These are phyloP conservation scores for Exephanes ischioxanthus DNA, from an alignment of 2,888 invertebrate genomes.

Conservation along the genomic window DNA sequence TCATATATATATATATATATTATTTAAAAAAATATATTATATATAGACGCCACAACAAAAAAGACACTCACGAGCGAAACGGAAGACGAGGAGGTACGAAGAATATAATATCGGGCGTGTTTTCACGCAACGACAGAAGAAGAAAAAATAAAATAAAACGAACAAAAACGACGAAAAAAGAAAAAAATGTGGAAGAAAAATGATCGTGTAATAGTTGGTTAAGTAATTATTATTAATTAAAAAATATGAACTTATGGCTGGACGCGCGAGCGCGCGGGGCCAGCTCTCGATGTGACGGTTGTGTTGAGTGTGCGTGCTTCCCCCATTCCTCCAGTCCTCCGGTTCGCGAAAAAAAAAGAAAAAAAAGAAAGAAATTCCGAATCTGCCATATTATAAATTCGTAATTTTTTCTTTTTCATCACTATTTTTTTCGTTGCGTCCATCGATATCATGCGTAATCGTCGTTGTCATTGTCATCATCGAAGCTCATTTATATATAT, in stretches of 20 bases:
- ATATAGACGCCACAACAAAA: constrained; percentile 58
- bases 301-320: constrained; percentile 84
- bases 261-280: constrained; percentile 77
- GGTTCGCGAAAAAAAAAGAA: constrained; percentile 16
- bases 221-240: constrained; percentile 78
- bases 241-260: constrained; percentile 81
- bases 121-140: constrained; percentile 41
- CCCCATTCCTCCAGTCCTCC: constrained; percentile 69
- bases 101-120: no score
- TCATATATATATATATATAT: constrained; percentile 66
- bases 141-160: constrained; percentile 47
- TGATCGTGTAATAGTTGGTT: constrained; percentile 82
- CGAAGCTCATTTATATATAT: constrained; percentile 60
- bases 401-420: constrained; percentile 56
- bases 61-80: constrained; percentile 45
- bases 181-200: constrained; percentile 39
- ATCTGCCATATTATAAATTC: constrained; percentile 75
- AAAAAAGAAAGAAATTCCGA: constrained; percentile 40
- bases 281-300: constrained; percentile 84
- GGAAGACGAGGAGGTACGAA: constrained; percentile 33
- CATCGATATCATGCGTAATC: constrained; percentile 67
- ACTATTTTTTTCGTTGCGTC: constrained; percentile 29
- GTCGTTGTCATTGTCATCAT: constrained; percentile 66
- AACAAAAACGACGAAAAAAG: constrained; percentile 50
- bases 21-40: constrained; percentile 67